A percentile compares a stretch with the other conserved stretches of the same genome.
These are phyloP conservation scores for Protodeltote pygarga DNA, from an alignment of 2,888 invertebrate species.

Conservation along the genomic window DNA sequence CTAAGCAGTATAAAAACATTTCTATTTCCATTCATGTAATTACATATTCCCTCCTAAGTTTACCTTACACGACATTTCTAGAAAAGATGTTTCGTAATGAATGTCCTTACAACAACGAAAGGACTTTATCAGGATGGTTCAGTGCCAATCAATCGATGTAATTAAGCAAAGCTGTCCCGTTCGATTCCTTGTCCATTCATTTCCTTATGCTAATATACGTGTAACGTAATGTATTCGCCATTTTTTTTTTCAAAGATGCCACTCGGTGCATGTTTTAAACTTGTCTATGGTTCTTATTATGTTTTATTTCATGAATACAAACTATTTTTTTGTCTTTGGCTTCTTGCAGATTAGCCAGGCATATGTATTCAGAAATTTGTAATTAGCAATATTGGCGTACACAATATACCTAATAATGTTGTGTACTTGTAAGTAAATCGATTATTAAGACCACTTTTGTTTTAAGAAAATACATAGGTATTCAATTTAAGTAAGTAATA, in stretches of 20 bases:
- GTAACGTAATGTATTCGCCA: slow-evolving; percentile 28
- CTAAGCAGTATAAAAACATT: no score
- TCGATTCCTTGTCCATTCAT: slow-evolving; percentile 51
- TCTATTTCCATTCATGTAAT: slow-evolving; percentile 27
- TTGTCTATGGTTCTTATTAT: slow-evolving; percentile 21
- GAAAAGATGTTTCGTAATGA: slow-evolving; percentile 45
- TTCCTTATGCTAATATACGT: slow-evolving; percentile 49
- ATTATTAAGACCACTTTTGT: no score
- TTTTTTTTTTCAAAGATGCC: slow-evolving; percentile 24
- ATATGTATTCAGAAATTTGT: no score
- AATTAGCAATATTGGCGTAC: no score
- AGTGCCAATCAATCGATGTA: slow-evolving; percentile 58
- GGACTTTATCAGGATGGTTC: slow-evolving; percentile 44
- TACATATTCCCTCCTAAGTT: slow-evolving; percentile 32
- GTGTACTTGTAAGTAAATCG: no score
- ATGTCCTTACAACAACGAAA: slow-evolving; percentile 35
- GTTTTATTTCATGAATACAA: no score
- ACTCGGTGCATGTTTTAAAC: slow-evolving; percentile 21
- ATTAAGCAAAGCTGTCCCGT: slow-evolving; percentile 52
- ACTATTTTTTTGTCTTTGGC: no score
- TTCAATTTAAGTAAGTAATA: no score
- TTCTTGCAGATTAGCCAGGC: no score
- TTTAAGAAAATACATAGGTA: no score
- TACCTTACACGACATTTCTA: slow-evolving; percentile 18
- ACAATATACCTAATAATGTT: no score